Evolutionary conservation across 1,140 invertebrate species (phyloP), one percentile per base, ranked within the genome.

Genomic region (Lepidurus arcticus): DNA sequence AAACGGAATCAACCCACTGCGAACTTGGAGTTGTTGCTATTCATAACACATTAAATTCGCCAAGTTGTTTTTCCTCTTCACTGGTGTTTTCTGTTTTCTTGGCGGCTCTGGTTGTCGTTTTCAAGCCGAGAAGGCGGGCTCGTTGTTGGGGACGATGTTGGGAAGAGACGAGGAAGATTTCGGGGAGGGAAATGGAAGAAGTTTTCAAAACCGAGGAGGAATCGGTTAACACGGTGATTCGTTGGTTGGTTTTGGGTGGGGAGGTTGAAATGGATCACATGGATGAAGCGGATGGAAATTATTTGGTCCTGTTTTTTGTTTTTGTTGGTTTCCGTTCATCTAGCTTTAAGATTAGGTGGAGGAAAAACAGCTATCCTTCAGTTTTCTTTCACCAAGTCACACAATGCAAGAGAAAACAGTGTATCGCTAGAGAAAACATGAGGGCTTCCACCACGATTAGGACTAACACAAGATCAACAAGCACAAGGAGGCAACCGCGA

Each of bases 391-490:
- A 65, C 6, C 53, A 7, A 65, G 53, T 13, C 53, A 65, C 53
- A 65, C 53, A 65, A 65, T 65, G 53, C 53, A 16, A 65, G 53
- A 9, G 53, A 65, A 65, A 65, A 65, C 53, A 65, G 53, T 1
- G 53, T 65, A 13, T 65, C 53, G 53, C 53, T 65, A 65, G 53
- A 65, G 53, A 65, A 65, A 65, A 65, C 53, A 65, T 65, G 53
- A 65, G 21, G 53, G 53, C 53, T 65, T 34, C 53, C 53, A 21
- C 53, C 53, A 65, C 13, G 53, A 65, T 65, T 65, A 65, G 53
- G 53, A 65, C 53, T 65, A 65, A 65, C 53, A 65, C 53, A 65
- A 65, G 53, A 65, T 65, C 53, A 65, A 65, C 53, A 65, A 65
- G 53, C 53, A 65, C 53, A 16, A 65, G 53, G 53, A 65, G 53